Percentiles rank a stretch among this genome's conserved stretches.
Conservation (phyloP, 1,140 invertebrate species). For the Agrypnia vestita region DNA sequence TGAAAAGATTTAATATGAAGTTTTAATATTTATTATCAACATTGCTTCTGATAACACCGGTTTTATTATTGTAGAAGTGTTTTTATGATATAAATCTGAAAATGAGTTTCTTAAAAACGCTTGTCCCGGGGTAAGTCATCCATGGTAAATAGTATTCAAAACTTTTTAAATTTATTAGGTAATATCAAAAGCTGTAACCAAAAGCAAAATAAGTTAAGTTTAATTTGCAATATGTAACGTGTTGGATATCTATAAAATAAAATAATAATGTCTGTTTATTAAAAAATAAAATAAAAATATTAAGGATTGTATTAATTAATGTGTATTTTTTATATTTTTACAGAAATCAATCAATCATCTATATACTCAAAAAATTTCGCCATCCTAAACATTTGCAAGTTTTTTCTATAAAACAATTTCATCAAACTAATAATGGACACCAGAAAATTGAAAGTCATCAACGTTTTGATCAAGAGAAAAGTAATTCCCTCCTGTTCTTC, state of each 20-base stretch:
- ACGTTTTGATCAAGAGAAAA: not conserved
- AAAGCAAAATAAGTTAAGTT: too few species aligned
- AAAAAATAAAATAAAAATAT: too few species aligned
- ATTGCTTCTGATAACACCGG: too few species aligned
- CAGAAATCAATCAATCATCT: conserved; percentile 2
- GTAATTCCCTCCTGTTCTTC: conserved; percentile 3
- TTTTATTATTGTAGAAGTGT: not conserved
- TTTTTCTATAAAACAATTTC: conserved; percentile 12
- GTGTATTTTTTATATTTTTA: not conserved
- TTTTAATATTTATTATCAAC: too few species aligned
- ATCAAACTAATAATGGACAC: conserved; percentile 4
- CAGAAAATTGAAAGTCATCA: not conserved
- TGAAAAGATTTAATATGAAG: too few species aligned
- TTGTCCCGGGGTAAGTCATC: not conserved
- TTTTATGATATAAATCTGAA: not conserved
- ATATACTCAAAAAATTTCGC: not conserved
- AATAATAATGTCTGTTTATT: too few species aligned
- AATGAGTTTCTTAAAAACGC: not conserved
- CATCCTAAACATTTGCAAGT: conserved; percentile 23
- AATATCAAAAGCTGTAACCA: not conserved
- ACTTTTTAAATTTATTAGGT: not conserved
- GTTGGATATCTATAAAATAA: too few species aligned
- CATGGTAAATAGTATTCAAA: not conserved
- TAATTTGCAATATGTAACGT: too few species aligned
- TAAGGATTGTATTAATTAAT: too few species aligned